Percentiles rank a stretch among this genome's conserved stretches.
These are phyloP conservation scores for Enoplosus armatus DNA, from an alignment of 2,797 vertebrate species.

Conservation along the genomic window DNA sequence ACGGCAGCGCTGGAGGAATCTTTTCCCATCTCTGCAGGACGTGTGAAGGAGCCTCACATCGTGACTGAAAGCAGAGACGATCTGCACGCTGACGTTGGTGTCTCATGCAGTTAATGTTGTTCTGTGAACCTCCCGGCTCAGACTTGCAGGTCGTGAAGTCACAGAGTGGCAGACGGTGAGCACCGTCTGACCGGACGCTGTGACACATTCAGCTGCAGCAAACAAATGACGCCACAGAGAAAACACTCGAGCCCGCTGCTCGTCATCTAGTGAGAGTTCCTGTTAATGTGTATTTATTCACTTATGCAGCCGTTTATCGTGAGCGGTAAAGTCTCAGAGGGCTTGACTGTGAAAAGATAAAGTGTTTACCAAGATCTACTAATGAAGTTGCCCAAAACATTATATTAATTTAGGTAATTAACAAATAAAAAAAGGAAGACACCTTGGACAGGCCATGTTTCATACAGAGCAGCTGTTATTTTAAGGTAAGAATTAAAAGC, in stretches of 20 bases:
- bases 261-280: slow-evolving; percentile 26
- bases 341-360: not conserved
- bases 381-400: not conserved
- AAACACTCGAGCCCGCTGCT: slow-evolving; percentile 47
- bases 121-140: slow-evolving; percentile 67
- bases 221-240: slow-evolving; percentile 75
- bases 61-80: slow-evolving; percentile 38
- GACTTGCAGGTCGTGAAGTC: slow-evolving; percentile 71
- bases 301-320: not conserved
- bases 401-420: not conserved
- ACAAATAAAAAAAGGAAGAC: not conserved
- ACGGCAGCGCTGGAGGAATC: slow-evolving; percentile 1
- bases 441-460: not conserved
- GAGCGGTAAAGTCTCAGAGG: not conserved
- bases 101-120: slow-evolving; percentile 68
- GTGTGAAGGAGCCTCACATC: slow-evolving; percentile 33
- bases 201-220: slow-evolving; percentile 56
- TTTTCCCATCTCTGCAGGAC: slow-evolving; percentile 40
- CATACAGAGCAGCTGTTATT: not conserved
- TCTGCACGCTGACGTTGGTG: slow-evolving; percentile 55
- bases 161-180: slow-evolving; percentile 70
- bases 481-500: not conserved
- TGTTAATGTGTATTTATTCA: slow-evolving; percentile 4
- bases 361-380: not conserved
- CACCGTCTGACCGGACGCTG: slow-evolving; percentile 57